Percentiles rank a stretch among this genome's conserved stretches.
phyloP scores from a whole-genome alignment of 1,140 invertebrate species.

The Drosophila tsacasi region DNA sequence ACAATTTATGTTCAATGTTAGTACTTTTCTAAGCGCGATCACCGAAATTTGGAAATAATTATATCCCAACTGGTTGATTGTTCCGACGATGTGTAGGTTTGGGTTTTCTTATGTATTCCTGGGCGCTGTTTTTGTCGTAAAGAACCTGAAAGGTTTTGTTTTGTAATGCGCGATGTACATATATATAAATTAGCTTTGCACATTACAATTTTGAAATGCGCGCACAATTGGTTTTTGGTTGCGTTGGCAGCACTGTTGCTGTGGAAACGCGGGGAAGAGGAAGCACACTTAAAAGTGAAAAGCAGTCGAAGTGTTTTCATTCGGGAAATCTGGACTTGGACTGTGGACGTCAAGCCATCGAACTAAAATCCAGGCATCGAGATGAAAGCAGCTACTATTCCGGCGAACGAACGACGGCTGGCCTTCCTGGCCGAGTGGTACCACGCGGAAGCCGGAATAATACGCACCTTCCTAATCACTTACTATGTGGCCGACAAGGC shows the following conservation, averaged over 20 bases:
- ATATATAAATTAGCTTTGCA: too few relatives aligned
- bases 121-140: too few relatives aligned
- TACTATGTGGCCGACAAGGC: constrained; percentile 91
- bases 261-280: constrained; percentile 64
- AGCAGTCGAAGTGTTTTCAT: constrained; percentile 25
- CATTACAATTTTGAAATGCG: constrained; percentile 1
- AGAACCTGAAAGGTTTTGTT: too few relatives aligned
- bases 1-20: too few relatives aligned
- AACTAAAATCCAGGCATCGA: neutral
- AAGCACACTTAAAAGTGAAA: constrained; percentile 49
- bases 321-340: constrained; percentile 12
- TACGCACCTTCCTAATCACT: constrained; percentile 90
- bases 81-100: too few relatives aligned
- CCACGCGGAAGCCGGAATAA: constrained; percentile 90
- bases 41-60: too few relatives aligned
- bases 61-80: too few relatives aligned
- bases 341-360: constrained; percentile 3
- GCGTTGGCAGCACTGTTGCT: constrained; percentile 40
- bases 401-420: constrained; percentile 38
- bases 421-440: constrained; percentile 93
- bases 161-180: too few relatives aligned
- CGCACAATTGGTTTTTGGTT: neutral
- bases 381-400: constrained; percentile 34
- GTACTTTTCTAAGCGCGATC: too few relatives aligned
- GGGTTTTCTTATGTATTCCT: too few relatives aligned